Base-by-base conservation (phyloP, 1,140 invertebrate genomes). In the Leguminivora glycinivorella region DNA sequence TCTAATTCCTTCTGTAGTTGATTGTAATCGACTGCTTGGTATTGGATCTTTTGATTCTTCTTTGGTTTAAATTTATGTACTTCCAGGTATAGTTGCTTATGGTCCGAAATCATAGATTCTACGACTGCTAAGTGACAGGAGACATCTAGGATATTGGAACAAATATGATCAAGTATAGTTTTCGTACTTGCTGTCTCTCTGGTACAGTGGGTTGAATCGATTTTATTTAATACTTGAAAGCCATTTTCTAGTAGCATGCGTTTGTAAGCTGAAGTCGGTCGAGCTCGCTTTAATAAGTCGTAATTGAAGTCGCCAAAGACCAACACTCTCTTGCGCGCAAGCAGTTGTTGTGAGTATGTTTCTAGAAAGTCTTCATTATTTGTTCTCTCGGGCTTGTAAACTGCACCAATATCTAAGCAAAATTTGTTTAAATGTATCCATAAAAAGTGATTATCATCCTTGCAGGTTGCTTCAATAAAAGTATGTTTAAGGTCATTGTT, bases 341-440 rank as follows among this genome's bases (percentile, higher is more conserved):
- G 22, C 29, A 63, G 9, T 4, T 63, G 22, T 3, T 12, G 24
- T 25, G 9, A 10, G n/a, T 26, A 63, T 10, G 9, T 17, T 0
- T 63, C 58, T 25, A 63, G 26, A 26, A 63, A 63, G 4, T 2
- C 2, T 3, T 26, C 10, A 22, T n/a, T 10, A 12, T 63, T 31
- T 63, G 58, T 26, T 4, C 25, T 7, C 25, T n/a, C 56, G 1
- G 56, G 56, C 26, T 60, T 60, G n/a, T 60, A 60, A 1, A 60
- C 25, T 9, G 9, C 56, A 60, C 56, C 56, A 60, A 60, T 26
- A 7, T 60, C 56, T 26, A 60, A 60, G 1, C 1, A 19, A 24
- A 26, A n/a, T 26, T 60, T 60, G 10, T 60, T 22, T 10, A 60
- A 6, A 7, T 60, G 56, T 12, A 60, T 60, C 56, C 56, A 60